Percentiles rank a stretch among this genome's conserved stretches.
Conservation (phyloP, 1,140 invertebrate genomes). For the Adoxophyes honmai region DNA sequence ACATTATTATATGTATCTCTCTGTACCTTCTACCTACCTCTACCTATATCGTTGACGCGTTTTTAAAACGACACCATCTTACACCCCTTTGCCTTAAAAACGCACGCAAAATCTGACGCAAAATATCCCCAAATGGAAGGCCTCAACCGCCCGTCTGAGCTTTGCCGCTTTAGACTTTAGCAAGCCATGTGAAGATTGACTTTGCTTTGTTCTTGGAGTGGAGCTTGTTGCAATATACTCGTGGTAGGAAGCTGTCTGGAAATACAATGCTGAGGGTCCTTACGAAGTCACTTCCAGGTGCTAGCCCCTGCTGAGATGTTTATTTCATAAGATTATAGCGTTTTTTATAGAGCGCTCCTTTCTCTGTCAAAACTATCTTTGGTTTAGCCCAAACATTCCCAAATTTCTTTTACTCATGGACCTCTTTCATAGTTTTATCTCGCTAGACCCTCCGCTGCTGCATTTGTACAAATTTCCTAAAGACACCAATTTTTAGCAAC, state of each 20-base stretch:
- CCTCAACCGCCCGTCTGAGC: neutral
- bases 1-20: too few relatives aligned
- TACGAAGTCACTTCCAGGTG: constrained; percentile 14
- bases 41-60: too few relatives aligned
- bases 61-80: constrained; percentile 10
- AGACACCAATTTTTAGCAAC: too few relatives aligned
- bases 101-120: constrained; percentile 8
- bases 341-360: too few relatives aligned
- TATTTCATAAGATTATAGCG: neutral
- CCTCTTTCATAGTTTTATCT: too few relatives aligned
- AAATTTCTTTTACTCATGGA: too few relatives aligned
- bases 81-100: constrained; percentile 11
- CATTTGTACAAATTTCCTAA: too few relatives aligned
- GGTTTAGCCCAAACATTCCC: too few relatives aligned
- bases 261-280: constrained; percentile 6
- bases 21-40: too few relatives aligned
- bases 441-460: too few relatives aligned
- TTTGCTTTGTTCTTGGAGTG: neutral
- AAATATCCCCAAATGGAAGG: neutral
- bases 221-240: neutral
- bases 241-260: neutral
- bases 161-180: neutral
- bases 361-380: too few relatives aligned
- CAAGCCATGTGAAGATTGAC: neutral
- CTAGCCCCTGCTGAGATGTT: neutral